Base-by-base conservation (phyloP, 2,797 vertebrate species). In the Monodelphis domestica region DNA sequence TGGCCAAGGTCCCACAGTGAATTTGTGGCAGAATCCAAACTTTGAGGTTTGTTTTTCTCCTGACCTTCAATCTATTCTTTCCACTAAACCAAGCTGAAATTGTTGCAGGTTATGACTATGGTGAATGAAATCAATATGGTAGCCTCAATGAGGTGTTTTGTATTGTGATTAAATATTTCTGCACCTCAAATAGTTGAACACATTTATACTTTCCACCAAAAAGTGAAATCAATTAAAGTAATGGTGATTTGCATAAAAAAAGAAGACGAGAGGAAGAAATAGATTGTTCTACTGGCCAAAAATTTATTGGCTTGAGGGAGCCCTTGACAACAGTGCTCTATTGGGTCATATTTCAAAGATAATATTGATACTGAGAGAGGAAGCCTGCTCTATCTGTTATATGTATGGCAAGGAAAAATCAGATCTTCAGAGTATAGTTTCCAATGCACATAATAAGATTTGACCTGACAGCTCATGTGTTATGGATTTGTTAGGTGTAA, bases 341-440 rank as follows among this genome's bases (percentile, higher is more conserved):
- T 45, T 94, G 26, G 30, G 12, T 90, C 94, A 0, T 87, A 88
- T 53, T 92, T 96, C 15, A 53, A 91, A 94, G 28, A 38, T 78
- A 59, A 91, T 88, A 90, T 12, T 87, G 24, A 90, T 89, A 70
- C 90, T 28, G 3, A 91, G 87, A 94, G 28, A 45, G 29, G 26
- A 91, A 88, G 11, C 59, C 4, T 56, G 88, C 92, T 28, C 6
- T 11, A 63, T 57, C 10, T 87, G 52, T 54, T 52, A 87, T 70
- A 15, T 89, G n/a, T 28, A 54, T 14, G 26, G 15, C 54, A 90
- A 4, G 89, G 51, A 93, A 56, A 89, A 95, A 56, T 9, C 53
- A 88, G 6, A 89, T 1, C 3, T 2, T 90, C 28, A 88, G 12
- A 53, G 24, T 88, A 2, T 88, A n/a, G 51, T 55, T 93, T 92